phyloP scores from a whole-genome alignment of 1,140 invertebrate genomes.

The Sitodiplosis mosellana region DNA sequence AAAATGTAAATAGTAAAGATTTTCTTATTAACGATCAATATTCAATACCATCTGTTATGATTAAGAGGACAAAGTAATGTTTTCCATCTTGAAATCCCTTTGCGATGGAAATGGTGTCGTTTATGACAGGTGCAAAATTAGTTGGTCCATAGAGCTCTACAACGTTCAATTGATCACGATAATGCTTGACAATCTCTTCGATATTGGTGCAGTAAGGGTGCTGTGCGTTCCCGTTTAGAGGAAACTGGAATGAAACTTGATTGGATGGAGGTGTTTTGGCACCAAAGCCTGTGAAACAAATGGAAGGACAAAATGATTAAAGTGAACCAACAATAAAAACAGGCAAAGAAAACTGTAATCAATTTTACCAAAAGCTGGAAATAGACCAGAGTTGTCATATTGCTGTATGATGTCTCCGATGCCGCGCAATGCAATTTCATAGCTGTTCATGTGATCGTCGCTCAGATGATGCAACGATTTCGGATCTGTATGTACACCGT shows the following conservation, averaged over 20 bases:
- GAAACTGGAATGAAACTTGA: neutral
- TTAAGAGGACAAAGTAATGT: neutral
- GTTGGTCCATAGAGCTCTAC: neutral
- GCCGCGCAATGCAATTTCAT: neutral
- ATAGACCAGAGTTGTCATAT: neutral
- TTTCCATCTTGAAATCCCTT: neutral
- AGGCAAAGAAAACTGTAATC: neutral
- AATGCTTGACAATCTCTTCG: neutral
- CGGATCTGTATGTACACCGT: neutral
- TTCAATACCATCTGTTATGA: neutral
- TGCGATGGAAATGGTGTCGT: neutral
- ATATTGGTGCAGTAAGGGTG: neutral
- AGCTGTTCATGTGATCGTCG: neutral
- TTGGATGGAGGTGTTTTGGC: neutral
- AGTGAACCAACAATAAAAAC: neutral
- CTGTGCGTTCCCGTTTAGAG: neutral
- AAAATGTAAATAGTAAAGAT: no score
- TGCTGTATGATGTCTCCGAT: neutral
- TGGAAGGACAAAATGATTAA: neutral
- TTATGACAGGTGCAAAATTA: neutral
- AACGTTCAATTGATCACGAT: neutral
- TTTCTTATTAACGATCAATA: no score
- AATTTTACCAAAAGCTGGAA: neutral
- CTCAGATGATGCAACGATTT: neutral
- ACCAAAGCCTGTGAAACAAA: neutral